Percentiles rank a stretch among this genome's conserved stretches.
Evolutionary conservation across 1,140 invertebrate species (phyloP).

Genomic region (Adoxophyes honmai): DNA sequence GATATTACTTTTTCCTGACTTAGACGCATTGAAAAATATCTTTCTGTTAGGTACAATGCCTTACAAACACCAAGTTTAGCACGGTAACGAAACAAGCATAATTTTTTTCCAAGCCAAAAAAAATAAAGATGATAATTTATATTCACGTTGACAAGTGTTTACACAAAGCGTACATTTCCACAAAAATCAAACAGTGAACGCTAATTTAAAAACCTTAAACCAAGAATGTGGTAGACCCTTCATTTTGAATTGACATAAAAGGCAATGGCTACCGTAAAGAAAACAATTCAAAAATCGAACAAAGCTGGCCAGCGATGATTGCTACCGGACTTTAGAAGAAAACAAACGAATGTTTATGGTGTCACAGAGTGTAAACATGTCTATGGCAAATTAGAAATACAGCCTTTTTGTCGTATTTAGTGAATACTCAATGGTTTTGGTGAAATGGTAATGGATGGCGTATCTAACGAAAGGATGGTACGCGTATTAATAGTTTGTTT

Average conservation of each 20-base stretch:
- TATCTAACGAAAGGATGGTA: not conserved
- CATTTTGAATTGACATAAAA: not conserved
- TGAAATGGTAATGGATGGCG: not conserved
- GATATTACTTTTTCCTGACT: no score
- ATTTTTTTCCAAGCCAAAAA: no score
- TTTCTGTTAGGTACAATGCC: no score
- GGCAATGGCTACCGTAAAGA: not conserved
- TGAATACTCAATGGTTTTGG: not conserved
- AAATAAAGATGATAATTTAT: no score
- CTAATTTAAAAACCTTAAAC: conserved; percentile 10
- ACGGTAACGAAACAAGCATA: no score
- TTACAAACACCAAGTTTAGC: no score
- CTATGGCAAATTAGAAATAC: conserved; percentile 1
- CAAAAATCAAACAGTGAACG: not conserved
- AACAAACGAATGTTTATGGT: not conserved
- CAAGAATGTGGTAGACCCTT: conserved; percentile 6
- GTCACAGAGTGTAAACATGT: conserved; percentile 3
- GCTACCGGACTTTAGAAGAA: not conserved
- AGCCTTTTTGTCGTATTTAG: conserved; percentile 1
- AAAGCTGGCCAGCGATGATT: not conserved
- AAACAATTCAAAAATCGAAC: not conserved
- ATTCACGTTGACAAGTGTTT: no score
- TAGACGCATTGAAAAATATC: no score
- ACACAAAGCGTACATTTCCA: not conserved
- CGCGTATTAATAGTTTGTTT: no score